Conservation (phyloP, 2,113 vertebrate species). For the Poicephalus gulielmi region DNA sequence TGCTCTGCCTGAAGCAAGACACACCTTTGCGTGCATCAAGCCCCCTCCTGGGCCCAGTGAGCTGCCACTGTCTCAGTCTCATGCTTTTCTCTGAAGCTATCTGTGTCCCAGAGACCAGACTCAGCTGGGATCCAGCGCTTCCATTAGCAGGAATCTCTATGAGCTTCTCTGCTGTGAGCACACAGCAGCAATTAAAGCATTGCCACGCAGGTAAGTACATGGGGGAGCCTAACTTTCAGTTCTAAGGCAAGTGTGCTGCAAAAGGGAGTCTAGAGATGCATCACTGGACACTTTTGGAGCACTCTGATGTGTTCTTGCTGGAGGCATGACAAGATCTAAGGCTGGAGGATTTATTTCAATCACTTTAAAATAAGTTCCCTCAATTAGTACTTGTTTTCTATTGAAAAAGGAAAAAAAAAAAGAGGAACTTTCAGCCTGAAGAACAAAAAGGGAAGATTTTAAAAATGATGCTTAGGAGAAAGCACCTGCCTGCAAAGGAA, state of each 20-base stretch:
- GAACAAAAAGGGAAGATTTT: background rate
- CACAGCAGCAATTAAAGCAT: background rate
- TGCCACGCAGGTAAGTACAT: background rate
- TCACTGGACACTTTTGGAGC: background rate
- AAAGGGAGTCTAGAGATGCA: background rate
- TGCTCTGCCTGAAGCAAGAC: background rate
- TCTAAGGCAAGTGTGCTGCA: background rate
- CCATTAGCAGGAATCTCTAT: background rate
- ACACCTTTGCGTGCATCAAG: background rate
- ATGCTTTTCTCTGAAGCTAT: background rate
- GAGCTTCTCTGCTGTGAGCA: background rate
- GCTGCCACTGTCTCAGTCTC: background rate
- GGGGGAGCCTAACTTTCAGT: background rate
- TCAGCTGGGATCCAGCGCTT: background rate
- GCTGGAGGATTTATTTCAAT: background rate
- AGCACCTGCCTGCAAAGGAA: background rate
- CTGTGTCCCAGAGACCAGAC: background rate
- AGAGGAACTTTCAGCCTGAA: background rate
- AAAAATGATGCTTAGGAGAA: background rate
- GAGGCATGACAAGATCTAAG: constrained; percentile 3
- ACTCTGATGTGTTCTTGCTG: background rate
- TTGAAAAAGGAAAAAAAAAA: background rate
- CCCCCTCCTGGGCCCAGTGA: background rate
- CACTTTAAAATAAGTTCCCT: background rate
- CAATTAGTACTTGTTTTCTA: background rate